A percentile compares a stretch with the other conserved stretches of the same genome.
Conservation (phyloP, 2,888 invertebrate genomes). For the Calameuta idolon region DNA sequence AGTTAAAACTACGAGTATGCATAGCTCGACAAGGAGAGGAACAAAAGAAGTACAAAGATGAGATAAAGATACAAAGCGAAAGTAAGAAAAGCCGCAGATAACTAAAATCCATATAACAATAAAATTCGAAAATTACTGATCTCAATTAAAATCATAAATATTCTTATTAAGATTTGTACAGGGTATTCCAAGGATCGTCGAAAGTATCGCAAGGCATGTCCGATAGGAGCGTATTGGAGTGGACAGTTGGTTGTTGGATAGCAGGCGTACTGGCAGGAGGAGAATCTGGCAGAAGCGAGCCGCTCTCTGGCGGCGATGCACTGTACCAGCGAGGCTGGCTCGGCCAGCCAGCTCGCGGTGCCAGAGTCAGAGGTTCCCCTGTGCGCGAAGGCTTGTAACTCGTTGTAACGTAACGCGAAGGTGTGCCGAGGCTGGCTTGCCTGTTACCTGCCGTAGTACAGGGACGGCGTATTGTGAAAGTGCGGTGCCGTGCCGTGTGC, state of each 20-base stretch:
- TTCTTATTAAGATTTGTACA: background rate
- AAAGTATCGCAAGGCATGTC: background rate
- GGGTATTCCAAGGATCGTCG: background rate
- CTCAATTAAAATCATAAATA: background rate
- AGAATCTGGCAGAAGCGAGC: conserved; percentile 17
- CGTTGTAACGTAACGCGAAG: conserved; percentile 50
- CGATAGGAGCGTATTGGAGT: background rate
- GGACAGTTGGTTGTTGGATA: background rate
- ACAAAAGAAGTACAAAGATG: background rate
- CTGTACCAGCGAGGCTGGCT: conserved; percentile 48
- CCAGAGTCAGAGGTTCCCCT: conserved; percentile 31
- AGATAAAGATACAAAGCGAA: background rate
- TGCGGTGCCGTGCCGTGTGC: conserved; percentile 21
- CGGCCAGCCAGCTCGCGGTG: conserved; percentile 24
- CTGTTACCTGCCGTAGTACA: conserved; percentile 38
- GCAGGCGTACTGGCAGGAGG: background rate
- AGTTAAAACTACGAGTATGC: background rate
- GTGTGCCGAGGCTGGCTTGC: conserved; percentile 38
- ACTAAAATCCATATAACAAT: background rate
- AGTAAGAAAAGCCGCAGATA: background rate
- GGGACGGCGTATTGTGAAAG: conserved; percentile 27
- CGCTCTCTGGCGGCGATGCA: conserved; percentile 54
- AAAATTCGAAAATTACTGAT: background rate
- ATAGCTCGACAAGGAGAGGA: background rate
- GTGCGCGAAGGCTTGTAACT: conserved; percentile 41